Base-by-base conservation (phyloP, 2,888 invertebrate species). In the Nephrotoma appendiculata region DNA sequence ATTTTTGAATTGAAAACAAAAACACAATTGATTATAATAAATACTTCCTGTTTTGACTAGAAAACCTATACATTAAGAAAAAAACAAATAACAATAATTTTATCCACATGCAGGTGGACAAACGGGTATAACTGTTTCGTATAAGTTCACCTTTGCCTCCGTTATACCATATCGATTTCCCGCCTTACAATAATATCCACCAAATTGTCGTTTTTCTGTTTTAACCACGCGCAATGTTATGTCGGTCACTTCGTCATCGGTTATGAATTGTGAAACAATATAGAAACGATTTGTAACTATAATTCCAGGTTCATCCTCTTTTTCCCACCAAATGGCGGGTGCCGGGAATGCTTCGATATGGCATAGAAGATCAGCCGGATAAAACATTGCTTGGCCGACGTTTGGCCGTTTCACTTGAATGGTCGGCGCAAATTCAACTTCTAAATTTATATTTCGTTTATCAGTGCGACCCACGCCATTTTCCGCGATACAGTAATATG, bases 401-500 rank as follows among this genome's bases (percentile, higher is more conserved):
- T 71, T 71, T 4, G 71, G 31, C 31, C 71, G 71, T 9, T 71
- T 31, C 9, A 71, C 71, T 31, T 19, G 19, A 71, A 71, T 71
- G 9, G 31, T 71, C 11, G 71, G 71, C 19, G 71, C 71, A 71
- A 71, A 71, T 71, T 31, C 71, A 31, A 71, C 31, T 31, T 71
- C 71, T 31, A 71, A 71, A 71, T 71, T 31, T 71, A 71, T 71
- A 11, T 71, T 71, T 19, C 84, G 41, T 84, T 84, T 84, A 9
- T 84, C 84, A n/a, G 42, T 97, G 88, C 95, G 95, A 44, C 97
- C 97, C 0, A 97, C 97, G 1, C 96, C 96, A 89, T 97, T 97
- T 89, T 97, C 97, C 6, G 97, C 98, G 0, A 98, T 97, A 89
- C 98, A 98, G 90, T 98, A 98, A 91, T 98, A 98, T 0, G 98